A percentile compares a stretch with the other conserved stretches of the same genome.
Evolutionary conservation across 37 sponge, comb jelly and placozoan species (phyloP).

Genomic region (Dysidea cf. avara): DNA sequence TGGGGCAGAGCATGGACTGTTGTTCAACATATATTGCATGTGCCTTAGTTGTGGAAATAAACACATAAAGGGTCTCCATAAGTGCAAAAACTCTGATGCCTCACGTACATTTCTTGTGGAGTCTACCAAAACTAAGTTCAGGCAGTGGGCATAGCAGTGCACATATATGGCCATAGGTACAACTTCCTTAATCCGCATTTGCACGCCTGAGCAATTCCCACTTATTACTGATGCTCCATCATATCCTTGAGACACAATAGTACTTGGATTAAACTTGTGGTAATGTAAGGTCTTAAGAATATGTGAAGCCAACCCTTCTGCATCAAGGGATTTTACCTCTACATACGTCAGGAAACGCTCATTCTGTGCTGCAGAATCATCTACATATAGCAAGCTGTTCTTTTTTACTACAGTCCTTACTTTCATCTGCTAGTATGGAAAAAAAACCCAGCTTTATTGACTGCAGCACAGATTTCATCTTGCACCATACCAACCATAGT

Average conservation of each 20-base stretch:
- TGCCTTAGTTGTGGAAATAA: slow-evolving; percentile 42
- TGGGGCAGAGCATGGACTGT: too few species aligned
- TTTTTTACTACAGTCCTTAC: slow-evolving; percentile 13
- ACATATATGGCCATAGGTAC: slow-evolving; percentile 27
- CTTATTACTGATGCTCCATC: slow-evolving; percentile 45
- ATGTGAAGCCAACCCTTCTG: slow-evolving; percentile 13
- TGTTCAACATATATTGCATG: slow-evolving; percentile 26
- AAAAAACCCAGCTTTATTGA: slow-evolving; percentile 16
- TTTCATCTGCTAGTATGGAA: slow-evolving; percentile 33
- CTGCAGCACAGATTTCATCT: slow-evolving; percentile 2
- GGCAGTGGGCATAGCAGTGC: slow-evolving; percentile 25
- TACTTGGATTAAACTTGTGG: slow-evolving; percentile 21
- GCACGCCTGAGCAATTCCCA: slow-evolving; percentile 35
- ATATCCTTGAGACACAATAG: too few species aligned
- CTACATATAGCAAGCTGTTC: slow-evolving; percentile 20
- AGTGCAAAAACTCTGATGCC: too few species aligned
- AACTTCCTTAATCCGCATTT: slow-evolving; percentile 19
- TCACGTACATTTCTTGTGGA: too few species aligned
- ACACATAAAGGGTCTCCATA: slow-evolving; percentile 38
- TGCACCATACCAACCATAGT: slow-evolving; percentile 17
- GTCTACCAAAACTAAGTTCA: slow-evolving; percentile 53
- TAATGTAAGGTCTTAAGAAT: slow-evolving; percentile 11
- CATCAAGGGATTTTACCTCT: slow-evolving; percentile 3
- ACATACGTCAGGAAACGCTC: slow-evolving; percentile 28
- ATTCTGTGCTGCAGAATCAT: background rate